Base-by-base conservation (phyloP, 2,888 invertebrate species). In the Trachelus iudaicus region DNA sequence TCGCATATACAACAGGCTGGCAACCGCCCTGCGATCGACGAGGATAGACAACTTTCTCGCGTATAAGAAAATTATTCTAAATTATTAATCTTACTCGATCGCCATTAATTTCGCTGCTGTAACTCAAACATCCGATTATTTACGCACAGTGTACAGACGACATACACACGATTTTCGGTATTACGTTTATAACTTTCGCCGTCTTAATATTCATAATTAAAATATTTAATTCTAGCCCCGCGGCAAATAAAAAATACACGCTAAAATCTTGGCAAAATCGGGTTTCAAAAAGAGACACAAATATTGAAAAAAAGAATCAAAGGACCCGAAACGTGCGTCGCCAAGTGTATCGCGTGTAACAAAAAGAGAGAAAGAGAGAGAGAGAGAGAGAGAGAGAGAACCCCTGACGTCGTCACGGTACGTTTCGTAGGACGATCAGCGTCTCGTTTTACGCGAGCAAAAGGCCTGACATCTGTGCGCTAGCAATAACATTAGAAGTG, bases 371-470 rank as follows among this genome's bases (percentile, higher is more conserved):
- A 30, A 11, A 69, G 34, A 11, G 35, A 35, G 35, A 80, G 35
- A 75, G 79, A 79, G 79, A 78, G 35, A 80, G 78, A 77, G 33
- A 69, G 74, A 80, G 56, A 15, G 69, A 69, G 71, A 71, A 71
- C 71, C 71, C 31, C 71, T 71, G 71, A 9, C 33, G 12, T 33
- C 71, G 71, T 71, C 71, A 71, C 23, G 31, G 13, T 34, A 34
- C 71, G 71, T 71, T 71, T 71, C 33, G 12, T 31, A 31, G 31
- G 71, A 34, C 71, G 71, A 71, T 71, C 71, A 71, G 30, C 71
- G 71, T 34, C 33, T 71, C 71, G 12, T 34, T 56, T 56, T 56
- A 56, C 56, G 56, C 23, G 56, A 56, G 23, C 56, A 56, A 56
- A 31, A 31, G 30, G 33, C 71, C 71, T 34, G 71, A 56, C 56